A percentile compares a stretch with the other conserved stretches of the same genome.
phyloP scores from a whole-genome alignment of 2,888 invertebrate species.

The Drosophila borborema region DNA sequence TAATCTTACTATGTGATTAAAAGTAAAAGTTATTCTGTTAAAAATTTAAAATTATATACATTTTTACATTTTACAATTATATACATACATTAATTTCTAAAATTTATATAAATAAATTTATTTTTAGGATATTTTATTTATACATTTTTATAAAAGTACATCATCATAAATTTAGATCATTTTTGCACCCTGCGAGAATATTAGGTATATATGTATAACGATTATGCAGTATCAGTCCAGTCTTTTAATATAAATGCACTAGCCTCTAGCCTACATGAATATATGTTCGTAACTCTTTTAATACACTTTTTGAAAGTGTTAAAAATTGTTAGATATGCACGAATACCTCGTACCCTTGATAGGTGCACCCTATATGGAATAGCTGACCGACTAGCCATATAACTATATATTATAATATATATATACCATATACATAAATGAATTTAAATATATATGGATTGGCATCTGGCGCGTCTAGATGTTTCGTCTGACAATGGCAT shows the following conservation, averaged over 20 bases:
- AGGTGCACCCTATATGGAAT: conserved; percentile 8
- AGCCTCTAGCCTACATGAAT: too few species aligned
- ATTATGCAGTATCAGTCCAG: too few species aligned
- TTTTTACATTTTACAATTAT: too few species aligned
- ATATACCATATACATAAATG: neutral
- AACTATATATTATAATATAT: neutral
- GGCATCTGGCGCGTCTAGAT: conserved; percentile 21
- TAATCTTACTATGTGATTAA: neutral
- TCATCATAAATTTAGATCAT: too few species aligned
- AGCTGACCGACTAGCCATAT: conserved; percentile 12
- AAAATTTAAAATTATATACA: too few species aligned
- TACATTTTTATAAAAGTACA: neutral
- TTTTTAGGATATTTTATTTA: too few species aligned
- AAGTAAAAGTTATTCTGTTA: neutral
- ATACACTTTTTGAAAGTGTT: conserved; percentile 2
- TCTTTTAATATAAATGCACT: too few species aligned
- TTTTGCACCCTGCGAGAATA: too few species aligned
- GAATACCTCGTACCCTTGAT: conserved; percentile 4
- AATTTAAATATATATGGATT: conserved; percentile 4
- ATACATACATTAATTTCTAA: neutral
- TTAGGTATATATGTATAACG: too few species aligned
- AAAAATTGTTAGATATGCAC: conserved; percentile 5
- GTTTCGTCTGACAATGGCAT: conserved; percentile 17
- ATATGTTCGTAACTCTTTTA: too few species aligned
- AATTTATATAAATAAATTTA: neutral